These are phyloP conservation scores for Desoria tigrina DNA, from an alignment of 2,888 invertebrate genomes.

Conservation along the genomic window DNA sequence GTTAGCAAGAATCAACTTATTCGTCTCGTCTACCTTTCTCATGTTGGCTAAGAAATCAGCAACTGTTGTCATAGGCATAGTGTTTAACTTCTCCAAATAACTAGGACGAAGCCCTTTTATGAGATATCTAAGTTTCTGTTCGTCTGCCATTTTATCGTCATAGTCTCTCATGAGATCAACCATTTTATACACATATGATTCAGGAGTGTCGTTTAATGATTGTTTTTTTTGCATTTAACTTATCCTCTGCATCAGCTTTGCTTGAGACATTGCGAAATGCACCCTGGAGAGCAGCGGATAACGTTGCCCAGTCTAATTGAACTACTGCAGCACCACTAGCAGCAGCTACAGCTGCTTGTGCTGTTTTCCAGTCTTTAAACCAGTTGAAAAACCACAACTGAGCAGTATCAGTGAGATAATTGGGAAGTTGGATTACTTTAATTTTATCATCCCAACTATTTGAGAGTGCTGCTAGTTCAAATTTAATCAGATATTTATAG, in stretches of 20 bases:
- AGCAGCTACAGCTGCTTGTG: not conserved
- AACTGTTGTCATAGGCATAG: too few species aligned
- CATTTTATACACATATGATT: slow-evolving; percentile 6
- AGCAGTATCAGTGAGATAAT: not conserved
- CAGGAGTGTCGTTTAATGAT: not conserved
- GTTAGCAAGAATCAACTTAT: too few species aligned
- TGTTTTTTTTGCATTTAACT: slow-evolving; percentile 6
- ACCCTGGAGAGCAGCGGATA: not conserved
- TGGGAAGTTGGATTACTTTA: not conserved
- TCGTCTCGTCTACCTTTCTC: too few species aligned
- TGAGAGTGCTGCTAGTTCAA: not conserved
- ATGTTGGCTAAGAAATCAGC: too few species aligned
- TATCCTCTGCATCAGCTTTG: slow-evolving; percentile 11
- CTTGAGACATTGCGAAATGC: slow-evolving; percentile 6
- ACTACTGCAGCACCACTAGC: not conserved
- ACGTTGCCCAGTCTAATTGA: not conserved
- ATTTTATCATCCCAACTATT: not conserved
- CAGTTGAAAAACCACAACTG: not conserved
- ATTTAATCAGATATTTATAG: too few species aligned
- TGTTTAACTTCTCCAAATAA: not conserved
- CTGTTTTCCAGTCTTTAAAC: not conserved
- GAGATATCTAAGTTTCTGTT: not conserved
- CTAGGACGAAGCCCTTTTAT: slow-evolving; percentile 8
- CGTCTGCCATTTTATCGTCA: not conserved
- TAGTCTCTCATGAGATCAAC: slow-evolving; percentile 7